Base-by-base conservation (phyloP, 2,113 vertebrate genomes). In the Sula dactylatra region DNA sequence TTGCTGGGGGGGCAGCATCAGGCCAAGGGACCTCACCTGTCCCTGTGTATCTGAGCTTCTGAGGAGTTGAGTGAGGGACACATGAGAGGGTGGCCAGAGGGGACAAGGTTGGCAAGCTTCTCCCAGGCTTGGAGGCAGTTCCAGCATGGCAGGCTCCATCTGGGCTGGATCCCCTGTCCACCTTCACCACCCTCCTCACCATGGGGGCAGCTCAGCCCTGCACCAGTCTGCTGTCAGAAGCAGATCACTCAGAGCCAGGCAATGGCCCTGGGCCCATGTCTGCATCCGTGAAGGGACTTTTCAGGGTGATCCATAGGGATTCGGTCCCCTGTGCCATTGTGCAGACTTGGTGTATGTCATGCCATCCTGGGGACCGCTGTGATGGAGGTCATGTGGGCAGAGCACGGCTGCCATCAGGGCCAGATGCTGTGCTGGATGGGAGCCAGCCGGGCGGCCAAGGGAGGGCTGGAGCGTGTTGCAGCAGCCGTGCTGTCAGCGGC, bases 1-100 rank as follows among this genome's bases (percentile, higher is more conserved):
- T 5, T 16, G 34, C 45, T 27, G 4, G 7, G 29, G 38, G 8
- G 8, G 16, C 1, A 3, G 10, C 3, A 1, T 19, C 2, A 1
- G 16, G 44, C 6, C 3, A 3, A 45, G 49, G n/a, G 15, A 36
- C 8, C 25, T 81, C 5, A 34, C 7, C 73, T 64, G 32, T 55
- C n/a, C 32, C n/a, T 24, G 67, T 21, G 84, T 44, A 34, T 19
- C n/a, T 0, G 0, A 67, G 45, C 76, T 86, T 21, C 44, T 77
- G 80, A 9, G 32, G 32, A 77, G 54, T 27, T 45, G 52, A 36
- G 14, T 64, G n/a, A 81, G 47, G 72, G 64, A 67, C 42, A 31
- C n/a, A 0, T 1, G 34, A 17, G 16, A 1, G 6, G 22, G 29
- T 67, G 55, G 42, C 26, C 15, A 6, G 58, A 76, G 32, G 24